Evolutionary conservation across 2,888 invertebrate species (phyloP), one percentile per base, ranked within the genome.

Genomic region (Eristalis pertinax): DNA sequence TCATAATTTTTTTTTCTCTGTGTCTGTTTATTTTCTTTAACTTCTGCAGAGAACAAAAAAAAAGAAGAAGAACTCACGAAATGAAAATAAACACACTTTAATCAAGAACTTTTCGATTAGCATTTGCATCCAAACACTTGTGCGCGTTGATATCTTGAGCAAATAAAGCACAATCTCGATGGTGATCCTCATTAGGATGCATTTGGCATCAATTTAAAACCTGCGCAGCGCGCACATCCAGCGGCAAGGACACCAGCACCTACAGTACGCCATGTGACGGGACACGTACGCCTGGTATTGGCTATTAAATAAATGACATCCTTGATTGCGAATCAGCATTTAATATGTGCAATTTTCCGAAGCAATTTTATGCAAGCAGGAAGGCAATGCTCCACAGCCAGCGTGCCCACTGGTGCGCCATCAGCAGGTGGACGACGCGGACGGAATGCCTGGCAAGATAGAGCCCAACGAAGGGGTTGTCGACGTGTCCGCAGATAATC

Each of bases 271-370:
- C 50, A 58, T 60, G 64, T 70, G 78, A 35, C 63, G 67, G 67
- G 65, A 80, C 72, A 80, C 79, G 75, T 87, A 76, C 79, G 58
- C 83, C 56, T 73, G 72, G 74, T 80, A 87, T 87, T 87, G 87
- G 83, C 83, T 79, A 87, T 87, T 87, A 87, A 87, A 87, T 84
- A 87, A 87, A 87, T 87, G 83, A 77, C 87, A 87, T 87, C 79
- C 87, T 79, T 84, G 87, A 87, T 87, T 87, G 79, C 87, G 63
- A 87, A 87, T 79, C 87, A 87, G 80, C 83, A 84, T 87, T 79
- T 87, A 84, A 84, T 87, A 80, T 79, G 79, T 87, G 83, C 87
- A 87, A 84, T 87, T 84, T 87, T 76, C 72, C 62, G 75, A 84
- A 82, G 79, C 76, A 84, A 84, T 80, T 79, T 80, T 68, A 56